A percentile compares a stretch with the other conserved stretches of the same genome.
Conservation (phyloP, 2,888 invertebrate species). For the Junonia oenone region DNA sequence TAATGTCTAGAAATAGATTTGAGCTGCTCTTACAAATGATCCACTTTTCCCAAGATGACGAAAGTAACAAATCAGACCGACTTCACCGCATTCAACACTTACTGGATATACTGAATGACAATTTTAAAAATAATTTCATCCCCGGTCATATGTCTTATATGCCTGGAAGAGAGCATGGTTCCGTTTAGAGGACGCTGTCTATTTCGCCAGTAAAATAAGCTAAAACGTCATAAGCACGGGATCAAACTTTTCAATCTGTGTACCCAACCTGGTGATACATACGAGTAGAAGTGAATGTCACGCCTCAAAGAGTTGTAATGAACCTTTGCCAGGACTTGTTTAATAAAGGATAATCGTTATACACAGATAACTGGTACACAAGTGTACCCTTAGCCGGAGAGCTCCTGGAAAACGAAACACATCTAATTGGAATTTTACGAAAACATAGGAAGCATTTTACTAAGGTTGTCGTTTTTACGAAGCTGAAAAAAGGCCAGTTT, state of each 20-base stretch:
- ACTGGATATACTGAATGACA: neutral
- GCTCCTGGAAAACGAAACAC: constrained; percentile 32
- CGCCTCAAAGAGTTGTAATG: constrained; percentile 36
- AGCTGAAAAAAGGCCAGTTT: constrained; percentile 28
- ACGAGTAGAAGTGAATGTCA: constrained; percentile 35
- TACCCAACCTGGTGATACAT: constrained; percentile 33
- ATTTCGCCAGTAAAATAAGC: constrained; percentile 38
- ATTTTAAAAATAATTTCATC: neutral
- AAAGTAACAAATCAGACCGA: constrained; percentile 34
- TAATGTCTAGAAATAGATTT: constrained; percentile 39
- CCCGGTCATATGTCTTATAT: constrained; percentile 32
- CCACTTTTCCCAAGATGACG: constrained; percentile 39
- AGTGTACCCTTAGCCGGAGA: constrained; percentile 26
- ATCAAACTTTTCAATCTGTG: constrained; percentile 30
- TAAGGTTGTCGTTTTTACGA: constrained; percentile 25
- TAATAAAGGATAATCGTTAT: constrained; percentile 37
- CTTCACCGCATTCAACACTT: constrained; percentile 29
- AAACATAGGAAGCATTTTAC: constrained; percentile 28
- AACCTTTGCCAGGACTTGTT: constrained; percentile 34
- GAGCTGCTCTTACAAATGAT: constrained; percentile 38
- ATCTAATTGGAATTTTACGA: constrained; percentile 32
- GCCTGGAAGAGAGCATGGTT: constrained; percentile 37
- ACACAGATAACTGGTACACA: constrained; percentile 40
- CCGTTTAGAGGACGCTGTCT: constrained; percentile 14
- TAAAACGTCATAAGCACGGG: constrained; percentile 29